Base-by-base conservation (phyloP, 1,140 invertebrate species). In the Parapsyche elsis region DNA sequence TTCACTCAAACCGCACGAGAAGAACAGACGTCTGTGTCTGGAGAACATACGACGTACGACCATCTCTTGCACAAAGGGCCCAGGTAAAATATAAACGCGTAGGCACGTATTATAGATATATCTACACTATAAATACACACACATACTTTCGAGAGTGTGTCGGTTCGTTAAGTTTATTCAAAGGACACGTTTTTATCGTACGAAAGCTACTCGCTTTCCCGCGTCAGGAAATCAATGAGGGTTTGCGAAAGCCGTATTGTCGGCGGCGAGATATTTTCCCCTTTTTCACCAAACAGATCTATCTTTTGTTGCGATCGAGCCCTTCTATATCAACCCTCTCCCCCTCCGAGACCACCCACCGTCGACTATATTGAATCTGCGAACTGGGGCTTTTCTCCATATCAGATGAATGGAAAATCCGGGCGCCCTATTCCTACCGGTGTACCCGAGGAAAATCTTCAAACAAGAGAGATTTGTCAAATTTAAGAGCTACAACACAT, bases 281-380 rank as follows among this genome's bases (percentile, higher is more conserved):
- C 16, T 61, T 61, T 61, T 61, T 61, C 14, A 14, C 49, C 12
- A 53, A 14, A 21, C n/a, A 61, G 7, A 61, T 9, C 30, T 38
- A 38, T 38, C 30, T 38, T 38, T 38, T 38, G 30, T 38, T 7
- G 30, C 30, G 30, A 38, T 38, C 30, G 30, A 38, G 30, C 30
- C 30, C 30, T 38, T 38, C 30, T 38, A 38, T 38, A 38, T 38
- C 30, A 38, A 7, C 30, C 30, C 30, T 7, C 30, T 38, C 30
- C 7, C 30, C 30, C 30, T 7, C 30, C 30, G 30, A 38, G 30
- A 38, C 30, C 30, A 38, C 30, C 30, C 30, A 38, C 53, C 19
- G 53, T 57, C 19, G 53, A 10, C 53, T 57, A 57, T 57, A 57
- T 57, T 57, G 53, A 57, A 57, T 57, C 53, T 21, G 53, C 19